Evolutionary conservation across 2,113 vertebrate species (phyloP), one percentile per base, ranked within the genome.

Genomic region (Desmodus rotundus): DNA sequence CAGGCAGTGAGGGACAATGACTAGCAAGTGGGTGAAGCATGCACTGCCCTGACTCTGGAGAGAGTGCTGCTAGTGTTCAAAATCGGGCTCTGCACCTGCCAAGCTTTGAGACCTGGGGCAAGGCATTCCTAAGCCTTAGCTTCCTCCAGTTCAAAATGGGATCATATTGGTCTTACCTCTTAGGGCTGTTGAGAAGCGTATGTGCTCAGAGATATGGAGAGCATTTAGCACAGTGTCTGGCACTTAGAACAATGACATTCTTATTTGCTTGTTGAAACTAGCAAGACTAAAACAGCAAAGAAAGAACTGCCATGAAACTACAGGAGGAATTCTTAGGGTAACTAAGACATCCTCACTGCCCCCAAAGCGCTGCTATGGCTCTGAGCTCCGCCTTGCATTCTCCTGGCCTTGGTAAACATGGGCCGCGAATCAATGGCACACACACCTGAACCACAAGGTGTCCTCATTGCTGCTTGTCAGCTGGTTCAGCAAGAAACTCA

Each of bases 401-500:
- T 94, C 56, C 50, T 20, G 28, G 68, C 17, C 61, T 36, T 17
- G 52, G 67, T 36, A 43, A 70, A 76, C 1, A 36, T 0, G 2
- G 22, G n/a, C 22, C 89, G 56, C 36, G 58, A 4, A 33, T 80
- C 54, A 36, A 2, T 2, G 28, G 65, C 45, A 85, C 43, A 22
- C 4, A 43, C n/a, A 76, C 28, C 47, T 68, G 77, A 36, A 73
- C 41, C 54, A 67, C 0, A 1, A 92, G 47, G 13, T 28, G 81
- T 41, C 45, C 12, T 85, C 45, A 17, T 3, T 1, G 14, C 73
- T 47, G 8, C 36, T 9, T 7, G 8, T 67, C 83, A 72, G 77
- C 88, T 67, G 67, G 19, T 78, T 95, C 45, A 45, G 89, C 78
- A 82, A 70, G 93, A 94, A 80, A 65, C 84, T 50, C 84, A 63